phyloP scores from a whole-genome alignment of 2,888 invertebrate species.

The Dastarcus helophoroides region DNA sequence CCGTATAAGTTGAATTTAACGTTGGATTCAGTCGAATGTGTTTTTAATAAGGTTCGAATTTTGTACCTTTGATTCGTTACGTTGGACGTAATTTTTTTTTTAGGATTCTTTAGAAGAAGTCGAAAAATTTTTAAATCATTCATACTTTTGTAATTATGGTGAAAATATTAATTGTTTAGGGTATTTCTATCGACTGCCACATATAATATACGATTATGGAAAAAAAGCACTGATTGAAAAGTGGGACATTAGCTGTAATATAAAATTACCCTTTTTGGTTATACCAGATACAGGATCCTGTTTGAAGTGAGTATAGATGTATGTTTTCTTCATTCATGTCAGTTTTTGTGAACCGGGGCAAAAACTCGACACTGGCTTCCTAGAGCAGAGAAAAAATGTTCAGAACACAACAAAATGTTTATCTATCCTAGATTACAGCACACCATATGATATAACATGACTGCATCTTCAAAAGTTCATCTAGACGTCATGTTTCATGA shows the following conservation, averaged over 20 bases:
- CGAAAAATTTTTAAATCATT: conserved; percentile 50
- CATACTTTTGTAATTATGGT: too few species aligned
- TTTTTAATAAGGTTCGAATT: conserved; percentile 59
- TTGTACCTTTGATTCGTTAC: too few species aligned
- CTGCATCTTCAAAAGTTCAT: too few species aligned
- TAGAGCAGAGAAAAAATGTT: conserved; percentile 1
- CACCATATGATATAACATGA: too few species aligned
- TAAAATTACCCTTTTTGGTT: conserved; percentile 65
- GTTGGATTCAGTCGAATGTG: conserved; percentile 62
- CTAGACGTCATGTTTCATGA: too few species aligned
- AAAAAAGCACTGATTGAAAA: conserved; percentile 25
- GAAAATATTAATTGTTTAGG: too few species aligned
- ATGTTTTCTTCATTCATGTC: too few species aligned
- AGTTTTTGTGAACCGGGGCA: too few species aligned
- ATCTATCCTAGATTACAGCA: too few species aligned
- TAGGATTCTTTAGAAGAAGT: conserved; percentile 64
- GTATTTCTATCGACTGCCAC: conserved; percentile 17
- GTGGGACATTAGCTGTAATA: conserved; percentile 52
- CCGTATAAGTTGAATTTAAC: conserved; percentile 56
- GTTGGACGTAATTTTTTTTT: too few species aligned
- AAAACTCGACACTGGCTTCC: too few species aligned
- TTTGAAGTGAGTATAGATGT: conserved; percentile 50
- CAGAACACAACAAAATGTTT: too few species aligned
- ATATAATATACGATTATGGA: conserved; percentile 14
- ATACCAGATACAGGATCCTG: conserved; percentile 63